Base-by-base conservation (phyloP, 2,797 vertebrate species). In the Eupleurogrammus muticus region DNA sequence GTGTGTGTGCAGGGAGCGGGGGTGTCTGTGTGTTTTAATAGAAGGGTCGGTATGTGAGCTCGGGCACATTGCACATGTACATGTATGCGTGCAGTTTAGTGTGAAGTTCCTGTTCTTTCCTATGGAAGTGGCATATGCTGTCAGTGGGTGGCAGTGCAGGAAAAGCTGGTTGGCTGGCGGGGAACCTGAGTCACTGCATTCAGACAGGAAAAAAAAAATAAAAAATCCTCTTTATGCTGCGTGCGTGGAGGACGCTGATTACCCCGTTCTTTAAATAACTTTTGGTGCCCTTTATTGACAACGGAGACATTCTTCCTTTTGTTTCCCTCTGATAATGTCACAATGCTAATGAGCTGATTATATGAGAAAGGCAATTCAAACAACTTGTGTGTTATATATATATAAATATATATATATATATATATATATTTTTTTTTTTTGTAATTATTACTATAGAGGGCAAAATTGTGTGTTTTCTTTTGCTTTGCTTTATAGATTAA, bases 61-160 rank as follows among this genome's bases (percentile, higher is more conserved):
- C 20, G 17, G 66, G 40, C 34, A 14, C 64, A 67, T 56, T 58
- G 40, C 57, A 23, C 56, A 21, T 54, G 9, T 13, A 52, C 20
- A 12, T 73, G 58, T 9, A 46, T 67, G 42, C 44, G 55, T 70
- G 51, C 53, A 40, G 48, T 68, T 64, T 60, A n/a, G 57, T 75
- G 64, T 80, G 62, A 65, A 75, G 63, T 74, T 77, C 19, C 60
- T 71, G 70, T 66, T 57, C 61, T 69, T 76, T 70, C 71, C 60
- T 73, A 64, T 74, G 66, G 71, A 83, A 69, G 63, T 83, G 61
- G 66, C 82, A 86, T 83, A 82, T 86, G 83, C 67, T 83, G 83
- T 79, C 81, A 77, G 84, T 82, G 86, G 83, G 86, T 81, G 79
- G 82, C 82, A 80, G 79, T 87, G 76, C 69, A 89, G 76, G 75